Conservation (phyloP, 2,113 vertebrate species). For the Crotalus viridis region DNA sequence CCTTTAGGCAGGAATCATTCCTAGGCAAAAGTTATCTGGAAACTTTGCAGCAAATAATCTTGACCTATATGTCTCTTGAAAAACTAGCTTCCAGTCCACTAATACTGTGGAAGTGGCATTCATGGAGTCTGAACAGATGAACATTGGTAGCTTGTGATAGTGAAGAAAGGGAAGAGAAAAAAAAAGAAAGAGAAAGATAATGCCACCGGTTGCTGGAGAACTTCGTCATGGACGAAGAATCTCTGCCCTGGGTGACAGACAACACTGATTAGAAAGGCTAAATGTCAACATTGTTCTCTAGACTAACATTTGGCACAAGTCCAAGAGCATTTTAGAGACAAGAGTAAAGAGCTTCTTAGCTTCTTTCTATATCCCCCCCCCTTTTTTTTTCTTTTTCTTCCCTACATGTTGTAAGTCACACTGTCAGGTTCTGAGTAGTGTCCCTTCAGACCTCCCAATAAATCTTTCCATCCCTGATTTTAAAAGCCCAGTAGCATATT, state of each 20-base stretch:
- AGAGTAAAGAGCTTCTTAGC: constrained; percentile 54
- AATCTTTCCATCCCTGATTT: constrained; percentile 52
- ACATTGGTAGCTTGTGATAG: background rate
- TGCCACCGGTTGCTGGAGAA: constrained; percentile 31
- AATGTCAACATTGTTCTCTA: constrained; percentile 72
- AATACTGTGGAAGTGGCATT: background rate
- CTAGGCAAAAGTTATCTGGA: background rate
- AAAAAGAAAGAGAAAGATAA: background rate
- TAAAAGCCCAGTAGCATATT: constrained; percentile 48
- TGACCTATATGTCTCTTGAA: rapidly evolving
- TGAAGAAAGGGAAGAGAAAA: background rate
- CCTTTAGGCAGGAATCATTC: constrained; percentile 1
- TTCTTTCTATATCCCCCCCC: background rate
- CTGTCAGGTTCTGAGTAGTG: constrained; percentile 61
- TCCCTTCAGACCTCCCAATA: constrained; percentile 60
- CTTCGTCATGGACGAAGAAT: constrained; percentile 54
- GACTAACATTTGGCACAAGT: constrained; percentile 55
- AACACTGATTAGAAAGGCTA: constrained; percentile 59
- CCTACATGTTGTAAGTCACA: constrained; percentile 46
- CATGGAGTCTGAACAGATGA: background rate
- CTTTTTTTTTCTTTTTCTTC: background rate
- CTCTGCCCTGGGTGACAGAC: constrained; percentile 60
- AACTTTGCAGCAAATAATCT: background rate
- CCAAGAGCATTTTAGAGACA: constrained; percentile 55
- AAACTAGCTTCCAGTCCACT: background rate